These are phyloP conservation scores for Lasioglossum zephyrum DNA, from an alignment of 2,888 invertebrate genomes.

Conservation along the genomic window DNA sequence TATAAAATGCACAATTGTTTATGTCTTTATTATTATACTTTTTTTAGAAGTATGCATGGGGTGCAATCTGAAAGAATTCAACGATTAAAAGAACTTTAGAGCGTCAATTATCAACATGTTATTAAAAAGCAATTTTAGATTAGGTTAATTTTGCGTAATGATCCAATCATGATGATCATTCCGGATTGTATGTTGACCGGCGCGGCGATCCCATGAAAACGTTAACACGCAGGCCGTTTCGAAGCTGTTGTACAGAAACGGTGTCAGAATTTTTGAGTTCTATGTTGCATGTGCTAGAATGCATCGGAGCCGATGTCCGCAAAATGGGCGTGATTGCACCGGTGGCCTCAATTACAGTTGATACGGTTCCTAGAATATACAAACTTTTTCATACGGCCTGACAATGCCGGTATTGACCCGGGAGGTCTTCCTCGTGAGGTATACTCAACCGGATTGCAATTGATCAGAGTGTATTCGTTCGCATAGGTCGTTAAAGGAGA, in stretches of 20 bases:
- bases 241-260: not conserved
- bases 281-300: not conserved
- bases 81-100: no score
- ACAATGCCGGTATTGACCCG: slow-evolving; percentile 43
- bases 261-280: not conserved
- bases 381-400: slow-evolving; percentile 8
- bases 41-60: no score
- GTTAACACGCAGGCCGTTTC: not conserved
- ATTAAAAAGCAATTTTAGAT: no score
- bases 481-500: slow-evolving; percentile 69
- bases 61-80: no score
- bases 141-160: not conserved
- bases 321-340: slow-evolving; percentile 2
- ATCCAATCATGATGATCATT: not conserved
- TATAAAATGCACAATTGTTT: no score
- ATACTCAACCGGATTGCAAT: slow-evolving; percentile 62
- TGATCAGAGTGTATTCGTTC: slow-evolving; percentile 53
- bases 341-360: slow-evolving; percentile 4
- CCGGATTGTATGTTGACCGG: not conserved
- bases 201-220: not conserved
- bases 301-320: not conserved
- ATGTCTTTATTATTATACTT: no score
- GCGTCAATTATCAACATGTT: no score
- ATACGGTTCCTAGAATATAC: slow-evolving; percentile 13
- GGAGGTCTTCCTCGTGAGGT: slow-evolving; percentile 48